These are phyloP conservation scores for Dreissena rostriformis DNA, from an alignment of 1,140 invertebrate species.

Conservation along the genomic window DNA sequence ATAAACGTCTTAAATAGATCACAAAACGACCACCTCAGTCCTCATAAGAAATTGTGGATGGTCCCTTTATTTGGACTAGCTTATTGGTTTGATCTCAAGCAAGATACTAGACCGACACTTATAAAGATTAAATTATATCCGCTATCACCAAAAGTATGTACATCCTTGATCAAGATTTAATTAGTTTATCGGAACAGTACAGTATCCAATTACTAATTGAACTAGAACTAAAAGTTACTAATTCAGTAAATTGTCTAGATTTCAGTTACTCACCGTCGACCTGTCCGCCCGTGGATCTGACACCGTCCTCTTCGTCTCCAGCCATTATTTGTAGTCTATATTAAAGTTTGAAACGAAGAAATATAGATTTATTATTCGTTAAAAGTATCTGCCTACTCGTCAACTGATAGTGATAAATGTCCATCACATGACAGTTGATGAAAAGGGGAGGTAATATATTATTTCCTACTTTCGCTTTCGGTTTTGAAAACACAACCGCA, in stretches of 20 bases:
- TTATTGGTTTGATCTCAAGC: no score
- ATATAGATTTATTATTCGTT: slow-evolving; percentile 7
- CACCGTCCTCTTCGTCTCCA: slow-evolving; percentile 66
- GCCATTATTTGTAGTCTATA: slow-evolving; percentile 64
- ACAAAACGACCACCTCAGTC: no score
- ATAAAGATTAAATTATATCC: no score
- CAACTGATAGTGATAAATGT: neutral
- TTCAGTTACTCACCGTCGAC: slow-evolving; percentile 71
- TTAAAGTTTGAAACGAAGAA: neutral
- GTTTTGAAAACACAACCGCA: neutral
- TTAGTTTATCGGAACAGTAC: slow-evolving; percentile 12
- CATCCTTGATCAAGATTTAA: neutral
- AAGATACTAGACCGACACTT: no score
- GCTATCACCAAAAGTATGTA: neutral
- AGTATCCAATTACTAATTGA: neutral
- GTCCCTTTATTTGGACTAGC: no score
- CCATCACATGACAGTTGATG: slow-evolving; percentile 44
- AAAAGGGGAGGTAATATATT: slow-evolving; percentile 58
- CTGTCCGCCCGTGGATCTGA: slow-evolving; percentile 72
- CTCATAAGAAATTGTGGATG: no score
- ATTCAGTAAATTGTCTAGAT: slow-evolving; percentile 9
- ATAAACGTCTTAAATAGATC: no score
- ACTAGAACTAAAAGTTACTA: neutral
- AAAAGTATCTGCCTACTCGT: neutral
- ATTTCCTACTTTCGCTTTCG: slow-evolving; percentile 45